Percentiles rank a stretch among this genome's conserved stretches.
phyloP scores from a whole-genome alignment of 2,888 invertebrate genomes.

The Heteropelma amictum region DNA sequence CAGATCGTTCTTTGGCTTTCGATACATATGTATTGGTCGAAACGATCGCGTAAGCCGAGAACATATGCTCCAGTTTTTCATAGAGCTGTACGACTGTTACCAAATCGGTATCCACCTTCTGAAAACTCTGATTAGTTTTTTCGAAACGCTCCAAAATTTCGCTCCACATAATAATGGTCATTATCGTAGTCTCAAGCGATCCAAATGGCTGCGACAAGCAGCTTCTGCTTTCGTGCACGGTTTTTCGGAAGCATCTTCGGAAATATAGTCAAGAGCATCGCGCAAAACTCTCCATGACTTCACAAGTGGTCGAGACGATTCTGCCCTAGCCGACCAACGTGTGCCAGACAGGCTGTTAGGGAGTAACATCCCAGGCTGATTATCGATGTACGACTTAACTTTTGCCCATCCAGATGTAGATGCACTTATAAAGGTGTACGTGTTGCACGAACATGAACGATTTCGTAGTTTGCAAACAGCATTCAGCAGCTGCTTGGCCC shows the following conservation, averaged over 20 bases:
- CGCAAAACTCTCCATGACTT: too few species aligned
- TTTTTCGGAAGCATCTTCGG: too few species aligned
- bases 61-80: conserved; percentile 22
- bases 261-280: too few species aligned
- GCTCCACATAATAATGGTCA: too few species aligned
- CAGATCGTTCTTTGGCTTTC: conserved; percentile 27
- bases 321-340: too few species aligned
- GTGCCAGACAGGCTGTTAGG: conserved; percentile 42
- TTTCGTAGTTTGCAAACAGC: conserved; percentile 55
- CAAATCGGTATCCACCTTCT: conserved; percentile 44
- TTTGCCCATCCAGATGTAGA: conserved; percentile 57
- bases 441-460: conserved; percentile 60
- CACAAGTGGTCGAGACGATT: too few species aligned
- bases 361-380: conserved; percentile 23
- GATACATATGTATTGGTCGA: conserved; percentile 23
- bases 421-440: conserved; percentile 60
- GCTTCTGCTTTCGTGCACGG: too few species aligned
- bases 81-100: conserved; percentile 47
- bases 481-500: conserved; percentile 60
- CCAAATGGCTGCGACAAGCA: too few species aligned
- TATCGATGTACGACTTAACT: conserved; percentile 25
- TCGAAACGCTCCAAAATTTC: conserved; percentile 51
- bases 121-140: conserved; percentile 44
- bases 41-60: conserved; percentile 10
- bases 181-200: too few species aligned